Evolutionary conservation across 2,113 vertebrate genomes (phyloP), one percentile per base, ranked within the genome.

Genomic region (Bubo scandiacus): DNA sequence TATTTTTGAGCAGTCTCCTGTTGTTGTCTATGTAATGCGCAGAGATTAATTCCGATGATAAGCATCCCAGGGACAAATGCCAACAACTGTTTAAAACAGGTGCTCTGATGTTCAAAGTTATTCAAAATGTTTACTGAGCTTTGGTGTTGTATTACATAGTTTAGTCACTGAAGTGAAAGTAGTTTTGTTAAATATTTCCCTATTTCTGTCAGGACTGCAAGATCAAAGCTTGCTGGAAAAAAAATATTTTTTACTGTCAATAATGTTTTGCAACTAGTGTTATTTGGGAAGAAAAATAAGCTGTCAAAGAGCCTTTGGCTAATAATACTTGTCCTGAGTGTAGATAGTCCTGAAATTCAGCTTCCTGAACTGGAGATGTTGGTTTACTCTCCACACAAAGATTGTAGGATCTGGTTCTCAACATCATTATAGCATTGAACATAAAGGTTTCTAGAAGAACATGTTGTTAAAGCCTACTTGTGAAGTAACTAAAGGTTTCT

Each of bases 91-190:
- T 95, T 63, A 47, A 58, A 97, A 83, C 70, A 91, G 96, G 71
- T 96, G 89, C 87, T 94, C 84, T 94, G 91, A 70, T 92, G 84
- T 93, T 96, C 59, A 73, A 90, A 94, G 91, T 91, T 91, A 86
- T 27, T 94, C 58, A 75, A 70, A 94, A 77, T 85, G 74, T 94
- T 94, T 86, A n/a, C 77, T 47, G 79, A 93, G 86, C 84, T 92
- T 89, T 90, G 78, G 91, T 85, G 51, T 95, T 18, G 1, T 58
- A 4, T 92, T 96, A 47, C 5, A 1, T 51, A 55, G 74, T 73
- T 82, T 66, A 91, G 92, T 73, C 86, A 77, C 62, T 89, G 78
- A 72, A 89, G 80, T 84, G 74, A 82, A 94, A 86, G 74, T 79
- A 86, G 81, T 86, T 92, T 74, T 89, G 83, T 45, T 93, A 92